Base-by-base conservation (phyloP, 2,113 vertebrate genomes). In the Crotalus horridus region DNA sequence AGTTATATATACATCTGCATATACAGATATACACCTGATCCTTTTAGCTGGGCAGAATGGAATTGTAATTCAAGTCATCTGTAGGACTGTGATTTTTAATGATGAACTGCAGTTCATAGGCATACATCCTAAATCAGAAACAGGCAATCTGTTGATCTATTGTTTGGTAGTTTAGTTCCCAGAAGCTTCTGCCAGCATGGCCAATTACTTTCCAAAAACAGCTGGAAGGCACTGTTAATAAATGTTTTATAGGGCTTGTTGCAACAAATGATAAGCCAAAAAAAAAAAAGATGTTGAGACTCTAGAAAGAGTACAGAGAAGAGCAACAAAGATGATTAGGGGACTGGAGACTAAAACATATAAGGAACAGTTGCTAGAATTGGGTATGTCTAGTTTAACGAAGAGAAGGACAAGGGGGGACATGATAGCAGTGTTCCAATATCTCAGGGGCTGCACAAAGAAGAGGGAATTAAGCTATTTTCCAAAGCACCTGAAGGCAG, bases 211-310 rank as follows among this genome's bases (percentile, higher is more conserved):
- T 92, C 21, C 15, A 93, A 91, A 95, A 94, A 94, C 10, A 94
- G 39, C 39, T 89, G 88, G 53, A 15, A 95, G 10, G 64, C n/a
- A 74, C 2, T 74, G 33, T 74, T 74, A 74, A 74, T 74, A 95
- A 92, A 85, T 20, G 33, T 91, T 96, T 88, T 96, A n/a, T 89
- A 86, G 64, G 89, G 55, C 92, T 96, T 94, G 6, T 53, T 87
- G 26, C 46, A 53, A 51, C 48, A 87, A 29, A 87, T 29, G 24
- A n/a, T 33, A 53, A 55, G 53, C 29, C n/a, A 2, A 39, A 39
- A 39, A 43, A 43, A 39, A 39, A 39, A 39, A 43, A 43, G 43
- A 43, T 43, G 39, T 43, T 43, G 43, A 43, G 43, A 43, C 43
- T 43, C 43, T 43, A 43, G 43, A 43, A 43, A 43, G 43, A 43